Evolutionary conservation across 2,888 invertebrate species (phyloP), one percentile per base, ranked within the genome.

Genomic region (Formica aserva): DNA sequence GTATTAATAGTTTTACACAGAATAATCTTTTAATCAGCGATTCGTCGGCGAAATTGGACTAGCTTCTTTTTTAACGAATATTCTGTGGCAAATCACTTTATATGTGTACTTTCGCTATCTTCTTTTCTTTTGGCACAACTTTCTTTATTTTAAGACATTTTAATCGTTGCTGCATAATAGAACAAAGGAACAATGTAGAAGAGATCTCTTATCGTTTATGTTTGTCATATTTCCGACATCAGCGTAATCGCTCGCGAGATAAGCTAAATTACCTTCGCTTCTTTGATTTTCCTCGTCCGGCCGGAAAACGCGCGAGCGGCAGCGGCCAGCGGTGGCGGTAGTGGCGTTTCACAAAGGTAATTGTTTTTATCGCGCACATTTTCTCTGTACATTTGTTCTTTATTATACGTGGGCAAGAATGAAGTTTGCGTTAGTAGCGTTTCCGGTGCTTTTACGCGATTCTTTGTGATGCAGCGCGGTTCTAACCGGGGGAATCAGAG

Each of bases 401-500:
- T 83, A 83, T 83, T 83, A 66, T 66, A 80, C 65, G 65, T 63
- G 55, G 15, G 75, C 66, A 78, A 66, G 72, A 72, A 80, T 72
- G 57, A 80, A 72, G 63, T 57, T 57, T 45, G 52, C 62, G 62
- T n/a, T 78, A 60, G 83, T 65, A 57, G n/a, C 65, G 71, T 80
- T 85, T 82, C 69, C 82, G 75, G n/a, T 38, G 77, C 85, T 82
- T 82, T 82, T 65, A 65, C 69, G 75, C 60, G 76, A 55, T 32
- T 32, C 63, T 22, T 41, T 45, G 74, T 57, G 55, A 62, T 63
- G 57, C 63, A 55, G 22, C 38, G 55, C 63, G 57, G 41, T 69
- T 81, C 65, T 72, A 65, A 41, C 78, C 80, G 8, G 69, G 22
- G 26, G 69, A 87, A 88, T 86, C 85, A 72, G 83, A 76, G 82